A percentile compares a stretch with the other conserved stretches of the same genome.
phyloP scores from a whole-genome alignment of 1,140 invertebrate species.

The Holotrichia oblita region DNA sequence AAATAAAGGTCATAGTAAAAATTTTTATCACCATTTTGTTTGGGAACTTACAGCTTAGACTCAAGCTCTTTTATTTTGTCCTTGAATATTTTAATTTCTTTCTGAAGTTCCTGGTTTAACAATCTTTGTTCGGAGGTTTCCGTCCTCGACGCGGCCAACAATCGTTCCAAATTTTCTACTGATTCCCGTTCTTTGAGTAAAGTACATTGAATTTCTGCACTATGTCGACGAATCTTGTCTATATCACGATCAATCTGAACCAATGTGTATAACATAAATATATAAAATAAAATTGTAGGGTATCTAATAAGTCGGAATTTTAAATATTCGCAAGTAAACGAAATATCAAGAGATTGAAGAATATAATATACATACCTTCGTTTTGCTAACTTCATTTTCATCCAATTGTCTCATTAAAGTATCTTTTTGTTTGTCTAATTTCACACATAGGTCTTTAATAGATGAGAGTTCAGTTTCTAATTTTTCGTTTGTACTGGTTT shows the following conservation, averaged over 20 bases:
- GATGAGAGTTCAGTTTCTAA: slow-evolving; percentile 63
- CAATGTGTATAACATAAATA: background rate
- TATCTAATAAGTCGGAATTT: too few species aligned
- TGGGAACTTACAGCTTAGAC: slow-evolving; percentile 64
- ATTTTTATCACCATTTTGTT: background rate
- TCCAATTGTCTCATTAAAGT: slow-evolving; percentile 59
- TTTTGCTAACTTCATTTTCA: slow-evolving; percentile 59
- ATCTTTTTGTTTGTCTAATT: slow-evolving; percentile 67
- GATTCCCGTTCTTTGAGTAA: slow-evolving; percentile 62
- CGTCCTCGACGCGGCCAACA: slow-evolving; percentile 63
- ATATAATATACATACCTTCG: slow-evolving; percentile 57
- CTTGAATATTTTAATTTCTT: slow-evolving; percentile 63
- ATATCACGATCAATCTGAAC: slow-evolving; percentile 42
- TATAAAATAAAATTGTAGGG: too few species aligned
- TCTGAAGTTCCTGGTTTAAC: slow-evolving; percentile 65
- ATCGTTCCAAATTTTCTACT: slow-evolving; percentile 63
- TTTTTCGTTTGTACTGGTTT: slow-evolving; percentile 58
- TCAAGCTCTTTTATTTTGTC: slow-evolving; percentile 63
- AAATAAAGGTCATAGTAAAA: too few species aligned
- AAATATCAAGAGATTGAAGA: background rate
- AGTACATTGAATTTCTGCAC: slow-evolving; percentile 61
- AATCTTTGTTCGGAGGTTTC: too few species aligned
- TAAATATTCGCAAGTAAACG: too few species aligned
- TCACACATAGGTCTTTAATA: slow-evolving; percentile 64
- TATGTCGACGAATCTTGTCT: slow-evolving; percentile 60